Evolutionary conservation across 2,888 invertebrate genomes (phyloP).

Genomic region (Tanypteryx hageni): DNA sequence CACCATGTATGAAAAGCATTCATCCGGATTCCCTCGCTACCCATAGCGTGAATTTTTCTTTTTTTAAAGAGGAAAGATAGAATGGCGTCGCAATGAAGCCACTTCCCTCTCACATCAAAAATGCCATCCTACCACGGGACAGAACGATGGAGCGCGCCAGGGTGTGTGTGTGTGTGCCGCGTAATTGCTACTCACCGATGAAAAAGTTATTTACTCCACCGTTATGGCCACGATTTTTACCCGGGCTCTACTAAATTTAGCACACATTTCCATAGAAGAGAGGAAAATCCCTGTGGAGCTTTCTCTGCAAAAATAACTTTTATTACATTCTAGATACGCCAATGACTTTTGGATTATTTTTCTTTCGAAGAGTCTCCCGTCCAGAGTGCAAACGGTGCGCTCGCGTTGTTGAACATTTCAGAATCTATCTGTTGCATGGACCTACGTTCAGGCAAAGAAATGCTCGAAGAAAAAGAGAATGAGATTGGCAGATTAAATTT

Average conservation of each 20-base stretch:
- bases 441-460: no score
- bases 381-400: background rate
- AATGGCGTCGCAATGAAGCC: conserved; percentile 7
- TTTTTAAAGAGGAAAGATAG: background rate
- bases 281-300: background rate
- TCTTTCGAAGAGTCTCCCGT: background rate
- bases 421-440: no score
- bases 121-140: background rate
- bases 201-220: background rate
- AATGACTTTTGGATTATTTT: background rate
- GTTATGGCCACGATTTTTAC: background rate
- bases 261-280: background rate
- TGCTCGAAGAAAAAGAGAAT: no score
- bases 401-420: background rate
- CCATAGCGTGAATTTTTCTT: background rate
- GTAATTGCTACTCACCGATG: background rate
- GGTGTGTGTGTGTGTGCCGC: no score
- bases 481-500: no score
- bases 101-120: conserved; percentile 26
- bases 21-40: background rate
- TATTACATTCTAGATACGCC: background rate
- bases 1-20: conserved; percentile 8
- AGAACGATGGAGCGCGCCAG: background rate
- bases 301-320: background rate
- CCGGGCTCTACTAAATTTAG: background rate